These are phyloP conservation scores for Semnornis frantzii DNA, from an alignment of 2,113 vertebrate species.

Conservation along the genomic window DNA sequence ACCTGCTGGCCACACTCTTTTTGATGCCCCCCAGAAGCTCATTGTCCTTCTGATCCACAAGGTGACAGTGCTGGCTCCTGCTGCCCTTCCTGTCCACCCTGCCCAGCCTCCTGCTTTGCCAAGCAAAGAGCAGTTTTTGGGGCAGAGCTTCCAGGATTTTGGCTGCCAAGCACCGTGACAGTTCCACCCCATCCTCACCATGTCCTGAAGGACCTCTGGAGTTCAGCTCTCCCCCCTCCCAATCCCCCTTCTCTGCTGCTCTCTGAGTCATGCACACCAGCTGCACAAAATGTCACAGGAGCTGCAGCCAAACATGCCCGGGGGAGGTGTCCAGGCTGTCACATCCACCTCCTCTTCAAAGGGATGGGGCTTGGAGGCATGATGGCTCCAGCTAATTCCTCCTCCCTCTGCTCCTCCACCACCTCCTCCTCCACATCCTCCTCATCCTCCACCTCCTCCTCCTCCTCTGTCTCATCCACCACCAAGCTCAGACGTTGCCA, in stretches of 20 bases:
- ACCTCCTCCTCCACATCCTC: background rate
- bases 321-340: background rate
- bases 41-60: too few relatives aligned
- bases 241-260: background rate
- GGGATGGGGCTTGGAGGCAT: background rate
- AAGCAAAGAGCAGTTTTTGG: background rate
- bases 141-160: background rate
- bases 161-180: background rate
- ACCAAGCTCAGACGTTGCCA: background rate
- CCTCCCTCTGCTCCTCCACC: background rate
- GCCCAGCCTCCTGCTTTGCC: background rate
- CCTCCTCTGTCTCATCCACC: background rate
- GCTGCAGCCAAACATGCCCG: background rate
- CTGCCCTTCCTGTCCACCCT: background rate
- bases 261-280: slow-evolving; percentile 2
- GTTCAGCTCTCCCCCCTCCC: background rate
- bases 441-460: background rate
- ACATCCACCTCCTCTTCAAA: background rate
- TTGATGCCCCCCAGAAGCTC: too few relatives aligned
- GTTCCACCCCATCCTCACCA: background rate
- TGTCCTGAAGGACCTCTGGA: background rate
- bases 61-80: too few relatives aligned
- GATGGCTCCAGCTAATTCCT: background rate
- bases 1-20: too few relatives aligned
- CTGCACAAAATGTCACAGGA: background rate